A percentile compares a stretch with the other conserved stretches of the same genome.
phyloP scores from a whole-genome alignment of 2,113 vertebrate species.

The Tupaia chinensis region DNA sequence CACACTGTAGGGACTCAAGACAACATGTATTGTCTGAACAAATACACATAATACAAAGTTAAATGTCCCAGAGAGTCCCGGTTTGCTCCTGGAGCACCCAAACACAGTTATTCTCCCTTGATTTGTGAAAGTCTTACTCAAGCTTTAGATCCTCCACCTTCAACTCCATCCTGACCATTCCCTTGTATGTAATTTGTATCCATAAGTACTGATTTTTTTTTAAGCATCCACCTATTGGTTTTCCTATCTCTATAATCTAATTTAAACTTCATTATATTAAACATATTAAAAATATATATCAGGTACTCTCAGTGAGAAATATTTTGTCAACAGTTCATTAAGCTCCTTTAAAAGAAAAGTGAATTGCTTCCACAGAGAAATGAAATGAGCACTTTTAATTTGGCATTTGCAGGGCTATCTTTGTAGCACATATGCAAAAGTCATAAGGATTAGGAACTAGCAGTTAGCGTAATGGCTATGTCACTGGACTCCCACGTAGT shows the following conservation, averaged over 20 bases:
- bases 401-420: background rate
- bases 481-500: too few species aligned
- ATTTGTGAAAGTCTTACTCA: background rate
- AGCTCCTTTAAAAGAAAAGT: background rate
- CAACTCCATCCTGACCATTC: background rate
- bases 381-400: background rate
- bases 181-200: background rate
- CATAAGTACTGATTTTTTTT: background rate
- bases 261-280: background rate
- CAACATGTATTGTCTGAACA: background rate
- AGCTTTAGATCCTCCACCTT: background rate
- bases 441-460: background rate
- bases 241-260: background rate
- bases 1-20: background rate
- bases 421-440: fast-evolving
- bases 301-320: background rate
- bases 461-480: too few species aligned
- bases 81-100: background rate
- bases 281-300: background rate
- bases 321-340: background rate
- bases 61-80: background rate
- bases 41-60: background rate
- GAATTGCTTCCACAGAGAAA: background rate
- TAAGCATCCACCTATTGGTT: background rate
- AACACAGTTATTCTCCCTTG: background rate